phyloP scores from a whole-genome alignment of 2,888 invertebrate genomes.

The Danaus chrysippus region DNA sequence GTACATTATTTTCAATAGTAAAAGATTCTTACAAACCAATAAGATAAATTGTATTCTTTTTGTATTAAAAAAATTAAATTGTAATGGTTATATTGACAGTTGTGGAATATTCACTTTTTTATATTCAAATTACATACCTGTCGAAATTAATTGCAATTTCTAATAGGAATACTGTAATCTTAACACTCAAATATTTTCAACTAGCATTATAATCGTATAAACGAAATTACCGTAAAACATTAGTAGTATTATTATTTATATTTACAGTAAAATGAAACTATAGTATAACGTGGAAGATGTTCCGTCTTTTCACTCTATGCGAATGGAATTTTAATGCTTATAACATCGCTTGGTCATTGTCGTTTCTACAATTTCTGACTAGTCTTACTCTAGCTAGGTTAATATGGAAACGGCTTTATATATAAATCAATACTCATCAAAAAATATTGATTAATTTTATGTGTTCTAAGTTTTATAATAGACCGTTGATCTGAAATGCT shows the following conservation, averaged over 20 bases:
- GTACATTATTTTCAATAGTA: no score
- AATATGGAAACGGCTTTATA: slow-evolving; percentile 38
- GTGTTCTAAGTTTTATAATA: no score
- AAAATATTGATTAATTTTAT: neutral
- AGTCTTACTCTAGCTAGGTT: slow-evolving; percentile 28
- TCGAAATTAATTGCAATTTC: no score
- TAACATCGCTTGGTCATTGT: slow-evolving; percentile 72
- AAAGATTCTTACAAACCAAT: no score
- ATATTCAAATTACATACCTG: no score
- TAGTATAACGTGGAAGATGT: neutral
- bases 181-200: no score
- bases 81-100: no score
- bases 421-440: neutral
- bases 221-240: neutral
- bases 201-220: neutral
- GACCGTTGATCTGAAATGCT: no score
- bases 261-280: slow-evolving; percentile 5
- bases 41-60: no score
- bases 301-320: slow-evolving; percentile 29
- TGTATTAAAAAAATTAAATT: no score
- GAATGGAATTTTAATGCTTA: slow-evolving; percentile 70
- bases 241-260: neutral
- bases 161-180: no score
- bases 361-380: slow-evolving; percentile 65
- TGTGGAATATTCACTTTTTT: no score